These are phyloP conservation scores for Pectinophora gossypiella DNA, from an alignment of 1,140 invertebrate genomes.

Conservation along the genomic window DNA sequence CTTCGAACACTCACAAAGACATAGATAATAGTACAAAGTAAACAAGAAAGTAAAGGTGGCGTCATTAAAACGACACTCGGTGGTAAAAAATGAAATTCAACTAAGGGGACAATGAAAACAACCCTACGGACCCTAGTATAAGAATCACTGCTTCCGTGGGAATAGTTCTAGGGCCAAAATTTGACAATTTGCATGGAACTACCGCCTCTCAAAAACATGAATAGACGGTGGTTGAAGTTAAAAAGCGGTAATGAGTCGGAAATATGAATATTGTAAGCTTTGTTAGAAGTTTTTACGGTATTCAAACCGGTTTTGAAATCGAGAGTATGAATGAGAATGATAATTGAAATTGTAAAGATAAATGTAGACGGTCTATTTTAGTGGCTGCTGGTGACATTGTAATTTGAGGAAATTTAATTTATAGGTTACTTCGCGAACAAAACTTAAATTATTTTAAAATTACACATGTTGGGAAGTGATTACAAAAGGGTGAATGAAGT, in stretches of 20 bases:
- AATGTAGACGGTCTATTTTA: neutral
- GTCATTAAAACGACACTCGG: conserved; percentile 48
- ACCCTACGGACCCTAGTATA: conserved; percentile 10
- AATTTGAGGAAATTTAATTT: neutral
- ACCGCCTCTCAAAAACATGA: conserved; percentile 19
- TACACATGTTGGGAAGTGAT: neutral
- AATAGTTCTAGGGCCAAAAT: conserved; percentile 14
- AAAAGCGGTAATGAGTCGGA: conserved; percentile 41
- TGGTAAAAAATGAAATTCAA: conserved; percentile 33
- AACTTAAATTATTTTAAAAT: neutral
- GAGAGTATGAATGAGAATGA: conserved; percentile 8
- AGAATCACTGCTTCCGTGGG: conserved; percentile 25
- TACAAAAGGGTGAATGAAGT: neutral
- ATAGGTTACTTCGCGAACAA: neutral
- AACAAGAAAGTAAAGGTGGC: conserved; percentile 38
- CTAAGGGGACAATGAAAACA: conserved; percentile 19
- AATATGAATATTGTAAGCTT: conserved; percentile 38
- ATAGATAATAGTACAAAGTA: conserved; percentile 46
- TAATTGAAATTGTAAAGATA: neutral
- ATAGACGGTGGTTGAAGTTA: conserved; percentile 21
- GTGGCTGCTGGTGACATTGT: neutral
- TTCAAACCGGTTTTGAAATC: conserved; percentile 19
- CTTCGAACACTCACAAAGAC: conserved; percentile 32
- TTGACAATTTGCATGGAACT: conserved; percentile 33
- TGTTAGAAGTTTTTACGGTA: conserved; percentile 25